Conservation (phyloP, 2,888 invertebrate species). For the Cerastis leucographa region DNA sequence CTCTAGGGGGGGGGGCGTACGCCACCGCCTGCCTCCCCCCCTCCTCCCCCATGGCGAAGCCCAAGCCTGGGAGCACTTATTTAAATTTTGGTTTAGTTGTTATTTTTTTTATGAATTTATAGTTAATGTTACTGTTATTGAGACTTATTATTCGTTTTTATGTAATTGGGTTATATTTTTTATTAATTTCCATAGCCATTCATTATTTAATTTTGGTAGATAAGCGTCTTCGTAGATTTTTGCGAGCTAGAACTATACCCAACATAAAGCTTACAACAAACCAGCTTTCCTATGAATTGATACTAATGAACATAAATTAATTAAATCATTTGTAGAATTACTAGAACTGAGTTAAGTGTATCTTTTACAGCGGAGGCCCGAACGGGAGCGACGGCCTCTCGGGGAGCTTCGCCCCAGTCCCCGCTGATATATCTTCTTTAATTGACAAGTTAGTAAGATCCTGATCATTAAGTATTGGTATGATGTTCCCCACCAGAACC, state of each 20-base stretch:
- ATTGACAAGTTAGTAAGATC: constrained; percentile 85
- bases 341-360: constrained; percentile 27
- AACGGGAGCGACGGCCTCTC: constrained; percentile 86
- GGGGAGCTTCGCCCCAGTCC: constrained; percentile 84
- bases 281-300: constrained; percentile 50
- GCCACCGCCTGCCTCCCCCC: no score
- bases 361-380: constrained; percentile 81
- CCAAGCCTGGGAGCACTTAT: no score
- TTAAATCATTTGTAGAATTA: background rate
- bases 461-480: background rate
- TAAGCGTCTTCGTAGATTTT: constrained; percentile 1
- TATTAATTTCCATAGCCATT: constrained; percentile 31
- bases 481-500: background rate
- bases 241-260: constrained; percentile 34
- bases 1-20: no score
- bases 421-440: constrained; percentile 88
- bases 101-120: no score
- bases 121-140: constrained; percentile 9
- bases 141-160: background rate
- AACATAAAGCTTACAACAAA: constrained; percentile 55
- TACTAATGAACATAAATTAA: background rate
- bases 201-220: constrained; percentile 32
- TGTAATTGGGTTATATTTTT: constrained; percentile 2
- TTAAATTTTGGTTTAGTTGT: constrained; percentile 2
- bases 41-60: no score